Percentiles rank a stretch among this genome's conserved stretches.
Evolutionary conservation across 2,797 vertebrate genomes (phyloP).

Genomic region (Gadopsis marmoratus): DNA sequence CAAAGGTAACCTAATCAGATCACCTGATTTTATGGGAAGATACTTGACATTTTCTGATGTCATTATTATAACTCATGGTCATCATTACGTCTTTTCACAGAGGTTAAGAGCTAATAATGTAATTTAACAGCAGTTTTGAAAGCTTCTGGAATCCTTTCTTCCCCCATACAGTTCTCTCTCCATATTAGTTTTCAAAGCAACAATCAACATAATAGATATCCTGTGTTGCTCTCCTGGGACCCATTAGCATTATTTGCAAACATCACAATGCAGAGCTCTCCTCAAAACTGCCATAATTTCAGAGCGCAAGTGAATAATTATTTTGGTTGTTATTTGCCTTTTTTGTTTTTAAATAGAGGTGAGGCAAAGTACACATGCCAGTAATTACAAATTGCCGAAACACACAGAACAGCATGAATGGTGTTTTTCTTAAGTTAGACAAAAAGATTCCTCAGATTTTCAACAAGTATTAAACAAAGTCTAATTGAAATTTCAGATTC

Average conservation of each 20-base stretch:
- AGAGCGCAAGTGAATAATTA: slow-evolving; percentile 2
- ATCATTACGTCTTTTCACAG: not conserved
- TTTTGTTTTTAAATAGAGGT: slow-evolving; percentile 13
- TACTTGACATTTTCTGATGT: not conserved
- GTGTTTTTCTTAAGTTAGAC: not conserved
- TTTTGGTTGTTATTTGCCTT: not conserved
- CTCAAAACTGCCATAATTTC: not conserved
- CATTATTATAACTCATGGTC: not conserved
- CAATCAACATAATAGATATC: slow-evolving; percentile 17
- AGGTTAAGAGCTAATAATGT: not conserved
- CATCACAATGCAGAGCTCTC: not conserved
- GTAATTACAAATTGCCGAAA: not conserved
- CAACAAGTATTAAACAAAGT: not conserved
- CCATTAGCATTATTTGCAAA: slow-evolving; percentile 23
- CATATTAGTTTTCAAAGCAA: slow-evolving; percentile 26
- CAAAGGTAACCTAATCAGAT: not conserved
- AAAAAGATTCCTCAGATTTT: not conserved
- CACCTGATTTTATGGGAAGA: not conserved
- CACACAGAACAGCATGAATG: slow-evolving; percentile 4
- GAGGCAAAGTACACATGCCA: slow-evolving; percentile 1
- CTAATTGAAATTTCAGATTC: slow-evolving; percentile 4
- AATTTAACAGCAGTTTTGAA: not conserved
- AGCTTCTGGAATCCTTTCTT: not conserved
- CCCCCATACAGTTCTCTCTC: not conserved
- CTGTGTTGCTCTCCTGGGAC: not conserved